phyloP scores from a whole-genome alignment of 1,140 invertebrate genomes.

The Belonocnema kinseyi region DNA sequence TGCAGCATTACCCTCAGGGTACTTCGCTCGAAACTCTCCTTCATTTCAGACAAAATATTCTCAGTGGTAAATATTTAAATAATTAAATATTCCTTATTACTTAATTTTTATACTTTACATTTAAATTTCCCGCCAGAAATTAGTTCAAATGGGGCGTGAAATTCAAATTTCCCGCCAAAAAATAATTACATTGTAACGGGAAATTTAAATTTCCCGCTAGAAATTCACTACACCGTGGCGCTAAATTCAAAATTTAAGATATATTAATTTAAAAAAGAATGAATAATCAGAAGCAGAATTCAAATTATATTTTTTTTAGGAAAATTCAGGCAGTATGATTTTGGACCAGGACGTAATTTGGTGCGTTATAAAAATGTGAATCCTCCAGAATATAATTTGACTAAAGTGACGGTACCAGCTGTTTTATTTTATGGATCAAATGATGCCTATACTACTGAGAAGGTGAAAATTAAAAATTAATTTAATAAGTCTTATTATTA shows the following conservation, averaged over 20 bases:
- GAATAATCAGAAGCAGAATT: conserved; percentile 27
- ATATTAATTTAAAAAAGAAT: too few relatives aligned
- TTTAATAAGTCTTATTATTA: too few relatives aligned
- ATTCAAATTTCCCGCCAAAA: conserved; percentile 42
- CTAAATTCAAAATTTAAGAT: conserved; percentile 39
- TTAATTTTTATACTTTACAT: conserved; percentile 1
- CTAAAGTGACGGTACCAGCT: conserved; percentile 80
- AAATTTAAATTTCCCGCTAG: conserved; percentile 37
- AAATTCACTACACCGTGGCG: conserved; percentile 11
- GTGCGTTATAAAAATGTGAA: conserved; percentile 69
- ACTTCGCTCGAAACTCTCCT: conserved; percentile 74
- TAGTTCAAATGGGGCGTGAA: not conserved
- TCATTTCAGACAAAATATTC: conserved; percentile 74
- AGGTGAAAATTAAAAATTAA: conserved; percentile 41
- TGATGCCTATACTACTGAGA: conserved; percentile 74
- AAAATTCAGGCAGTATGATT: conserved; percentile 26
- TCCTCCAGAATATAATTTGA: conserved; percentile 79
- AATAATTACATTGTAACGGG: conserved; percentile 4
- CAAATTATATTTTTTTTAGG: conserved; percentile 29
- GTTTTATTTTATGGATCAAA: conserved; percentile 79
- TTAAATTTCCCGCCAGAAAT: conserved; percentile 39
- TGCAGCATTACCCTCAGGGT: conserved; percentile 75
- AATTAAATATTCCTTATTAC: conserved; percentile 4
- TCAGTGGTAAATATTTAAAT: conserved; percentile 54
- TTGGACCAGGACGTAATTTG: conserved; percentile 65